Evolutionary conservation across 2,888 invertebrate genomes (phyloP).

Genomic region (Heliconius sara): DNA sequence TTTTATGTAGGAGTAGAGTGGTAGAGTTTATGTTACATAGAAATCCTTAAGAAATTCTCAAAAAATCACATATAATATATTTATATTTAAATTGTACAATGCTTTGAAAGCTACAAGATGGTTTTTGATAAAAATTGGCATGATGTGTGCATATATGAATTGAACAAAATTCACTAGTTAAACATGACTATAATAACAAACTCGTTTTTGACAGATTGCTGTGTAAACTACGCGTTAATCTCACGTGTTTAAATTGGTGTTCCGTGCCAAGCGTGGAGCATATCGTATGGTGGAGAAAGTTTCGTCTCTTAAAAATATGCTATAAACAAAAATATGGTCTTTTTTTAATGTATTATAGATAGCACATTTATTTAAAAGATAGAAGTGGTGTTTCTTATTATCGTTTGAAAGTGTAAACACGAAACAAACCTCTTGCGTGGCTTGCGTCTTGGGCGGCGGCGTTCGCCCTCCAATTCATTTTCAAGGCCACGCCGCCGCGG

Average conservation of each 20-base stretch:
- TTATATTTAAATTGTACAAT: background rate
- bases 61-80: background rate
- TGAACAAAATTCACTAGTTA: background rate
- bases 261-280: conserved; percentile 16
- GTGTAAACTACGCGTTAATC: conserved; percentile 17
- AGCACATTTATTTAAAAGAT: background rate
- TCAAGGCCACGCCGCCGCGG: conserved; percentile 73
- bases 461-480: conserved; percentile 71
- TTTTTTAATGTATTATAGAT: background rate
- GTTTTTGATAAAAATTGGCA: background rate
- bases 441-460: conserved; percentile 67
- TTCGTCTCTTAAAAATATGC: background rate
- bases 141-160: background rate
- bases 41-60: too few relatives aligned
- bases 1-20: background rate
- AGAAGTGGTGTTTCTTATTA: background rate
- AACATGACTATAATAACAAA: background rate
- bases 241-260: conserved; percentile 24
- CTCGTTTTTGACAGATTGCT: conserved; percentile 16
- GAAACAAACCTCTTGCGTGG: conserved; percentile 66
- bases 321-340: background rate
- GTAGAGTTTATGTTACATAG: too few relatives aligned
- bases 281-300: conserved; percentile 4
- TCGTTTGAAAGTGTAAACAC: conserved; percentile 12
- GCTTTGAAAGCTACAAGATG: background rate